Evolutionary conservation across 2,113 vertebrate species (phyloP).

Genomic region (Willisornis vidua): DNA sequence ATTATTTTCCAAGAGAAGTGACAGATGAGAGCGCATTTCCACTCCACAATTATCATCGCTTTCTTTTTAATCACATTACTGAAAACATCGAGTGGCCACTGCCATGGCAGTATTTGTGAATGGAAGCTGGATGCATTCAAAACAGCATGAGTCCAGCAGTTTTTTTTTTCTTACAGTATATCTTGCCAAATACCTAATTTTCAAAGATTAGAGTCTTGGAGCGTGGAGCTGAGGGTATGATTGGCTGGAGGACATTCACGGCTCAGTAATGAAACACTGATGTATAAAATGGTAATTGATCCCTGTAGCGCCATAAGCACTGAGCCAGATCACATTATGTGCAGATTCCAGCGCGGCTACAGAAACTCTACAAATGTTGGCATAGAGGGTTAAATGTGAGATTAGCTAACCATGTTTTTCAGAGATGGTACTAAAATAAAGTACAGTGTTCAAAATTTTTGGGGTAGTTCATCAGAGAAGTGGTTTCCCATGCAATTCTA

Average conservation of each 20-base stretch:
- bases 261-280: conserved; percentile 61
- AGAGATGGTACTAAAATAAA: not conserved
- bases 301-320: not conserved
- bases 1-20: conserved; percentile 47
- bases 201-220: conserved; percentile 61
- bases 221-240: conserved; percentile 9
- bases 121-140: conserved; percentile 2
- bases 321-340: conserved; percentile 51
- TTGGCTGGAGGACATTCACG: conserved; percentile 49
- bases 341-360: not conserved
- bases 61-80: not conserved
- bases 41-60: not conserved
- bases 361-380: conserved; percentile 37
- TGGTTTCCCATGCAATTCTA: not conserved
- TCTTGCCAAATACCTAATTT: conserved; percentile 52
- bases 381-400: conserved; percentile 13
- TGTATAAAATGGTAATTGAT: conserved; percentile 71
- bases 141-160: not conserved
- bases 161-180: conserved; percentile 20
- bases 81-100: not conserved
- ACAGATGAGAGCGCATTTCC: conserved; percentile 1
- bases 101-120: conserved; percentile 20
- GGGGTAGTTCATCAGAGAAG: not conserved
- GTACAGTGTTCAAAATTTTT: not conserved
- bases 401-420: not conserved